Base-by-base conservation (phyloP, 2,113 vertebrate genomes). In the Symphodus melops region DNA sequence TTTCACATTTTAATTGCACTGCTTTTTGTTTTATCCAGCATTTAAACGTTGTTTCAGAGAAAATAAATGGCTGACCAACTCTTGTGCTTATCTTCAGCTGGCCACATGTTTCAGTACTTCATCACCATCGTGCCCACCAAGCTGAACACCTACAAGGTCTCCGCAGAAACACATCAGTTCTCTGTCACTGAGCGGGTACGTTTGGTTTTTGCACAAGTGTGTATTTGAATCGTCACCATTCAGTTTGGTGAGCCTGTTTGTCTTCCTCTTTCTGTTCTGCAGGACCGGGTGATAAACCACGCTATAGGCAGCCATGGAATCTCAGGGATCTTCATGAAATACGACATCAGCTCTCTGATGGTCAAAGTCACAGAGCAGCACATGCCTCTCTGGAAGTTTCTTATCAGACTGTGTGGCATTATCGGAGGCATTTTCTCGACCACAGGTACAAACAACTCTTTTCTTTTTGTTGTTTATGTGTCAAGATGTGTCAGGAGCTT, bases 71-170 rank as follows among this genome's bases (percentile, higher is more conserved):
- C 4, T 62, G 2, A 52, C 9, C 37, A 3, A 44, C 1, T 3
- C 48, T 56, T 44, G 28, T 68, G 46, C 2, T 71, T 20, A 3
- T 23, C 36, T 92, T 33, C 86, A 99, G 98, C 97, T 76, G 98
- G 98, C 88, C 97, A 98, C 94, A 99, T 99, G 97, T 99, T 98
- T 84, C 98, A 99, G 28, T 99, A 99, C 93, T 99, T 99, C 82
- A 96, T 99, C 92, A 99, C 97, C 89, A 95, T 99, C 68, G 98
- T 99, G 87, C 98, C 98, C 89, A 99, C 98, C 88, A 99, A 97
- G 84, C 94, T 99, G 61, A 94, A 98, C 73, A 99, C 98, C 0
- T 95, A 97, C 25, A 96, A 96, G 90, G 93, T 99, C 75, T 94
- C 96, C 72, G 96, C 98, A 75, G 96, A 99, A 51, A 99, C 95